A percentile compares a stretch with the other conserved stretches of the same genome.
These are phyloP conservation scores for Lipotes vexillifer DNA, from an alignment of 2,113 vertebrate genomes.

Conservation along the genomic window DNA sequence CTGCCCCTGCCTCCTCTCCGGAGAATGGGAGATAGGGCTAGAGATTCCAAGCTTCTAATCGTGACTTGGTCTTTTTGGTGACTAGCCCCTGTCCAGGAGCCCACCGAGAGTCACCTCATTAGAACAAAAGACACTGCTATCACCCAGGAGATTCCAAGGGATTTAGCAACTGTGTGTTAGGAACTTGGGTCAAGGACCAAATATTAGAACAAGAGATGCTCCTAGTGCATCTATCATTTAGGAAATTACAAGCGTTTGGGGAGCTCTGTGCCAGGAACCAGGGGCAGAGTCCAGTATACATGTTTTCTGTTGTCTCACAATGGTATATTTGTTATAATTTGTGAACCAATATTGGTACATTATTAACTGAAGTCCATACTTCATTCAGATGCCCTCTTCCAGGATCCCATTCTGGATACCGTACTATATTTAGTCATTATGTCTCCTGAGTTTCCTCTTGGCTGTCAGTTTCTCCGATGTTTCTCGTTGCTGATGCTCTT, in stretches of 20 bases:
- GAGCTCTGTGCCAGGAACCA: not conserved
- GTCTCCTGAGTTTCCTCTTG: not conserved
- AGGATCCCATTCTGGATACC: not conserved
- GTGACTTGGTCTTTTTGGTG: not conserved
- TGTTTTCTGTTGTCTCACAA: not conserved
- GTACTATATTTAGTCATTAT: not conserved
- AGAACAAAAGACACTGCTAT: not conserved
- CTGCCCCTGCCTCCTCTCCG: not conserved
- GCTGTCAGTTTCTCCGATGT: not conserved
- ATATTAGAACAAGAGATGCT: not conserved
- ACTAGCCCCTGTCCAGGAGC: not conserved
- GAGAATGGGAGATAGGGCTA: not conserved
- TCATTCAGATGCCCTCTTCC: not conserved
- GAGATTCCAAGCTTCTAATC: not conserved
- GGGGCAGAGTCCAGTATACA: not conserved
- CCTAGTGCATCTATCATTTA: not conserved
- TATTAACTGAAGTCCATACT: not conserved
- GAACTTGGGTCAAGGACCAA: not conserved
- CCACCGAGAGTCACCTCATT: not conserved
- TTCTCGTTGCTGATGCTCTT: not conserved
- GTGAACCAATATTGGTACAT: not conserved
- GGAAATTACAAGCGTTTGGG: not conserved
- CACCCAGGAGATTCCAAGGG: not conserved
- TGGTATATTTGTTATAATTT: not conserved
- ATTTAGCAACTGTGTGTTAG: not conserved